phyloP scores from a whole-genome alignment of 2,113 vertebrate genomes.

The Steatornis caripensis region DNA sequence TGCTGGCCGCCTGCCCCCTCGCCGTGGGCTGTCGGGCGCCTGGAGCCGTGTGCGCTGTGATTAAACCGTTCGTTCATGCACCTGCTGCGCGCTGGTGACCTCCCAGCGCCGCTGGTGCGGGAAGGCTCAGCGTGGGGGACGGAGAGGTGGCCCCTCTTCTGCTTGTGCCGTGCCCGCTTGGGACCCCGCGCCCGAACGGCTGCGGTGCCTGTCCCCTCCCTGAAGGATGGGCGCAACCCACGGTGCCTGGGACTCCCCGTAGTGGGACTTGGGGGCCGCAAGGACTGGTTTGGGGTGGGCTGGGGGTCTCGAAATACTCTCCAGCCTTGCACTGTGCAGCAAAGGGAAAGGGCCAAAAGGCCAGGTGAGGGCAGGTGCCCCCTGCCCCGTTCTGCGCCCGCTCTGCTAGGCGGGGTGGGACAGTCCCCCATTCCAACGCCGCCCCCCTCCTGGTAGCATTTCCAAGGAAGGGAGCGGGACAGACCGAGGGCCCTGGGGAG shows the following conservation, averaged over 20 bases:
- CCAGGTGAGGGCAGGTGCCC: not conserved
- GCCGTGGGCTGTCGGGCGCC: accelerated
- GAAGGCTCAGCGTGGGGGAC: not conserved
- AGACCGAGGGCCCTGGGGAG: not conserved
- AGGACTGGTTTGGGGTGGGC: accelerated
- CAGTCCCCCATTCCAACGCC: not conserved
- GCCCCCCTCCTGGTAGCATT: accelerated
- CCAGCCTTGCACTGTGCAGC: not conserved
- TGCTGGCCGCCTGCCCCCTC: accelerated
- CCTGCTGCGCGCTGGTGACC: not conserved
- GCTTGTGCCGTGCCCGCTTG: accelerated
- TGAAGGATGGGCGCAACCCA: accelerated
- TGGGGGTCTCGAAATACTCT: not conserved
- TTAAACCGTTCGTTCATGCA: accelerated
- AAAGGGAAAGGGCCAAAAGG: not conserved
- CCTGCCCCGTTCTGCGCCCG: not conserved
- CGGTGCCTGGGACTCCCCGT: not conserved
- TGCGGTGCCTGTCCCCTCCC: accelerated
- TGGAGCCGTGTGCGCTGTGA: accelerated
- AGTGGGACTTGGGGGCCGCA: not conserved
- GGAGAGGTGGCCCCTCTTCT: no score
- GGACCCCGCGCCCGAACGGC: not conserved
- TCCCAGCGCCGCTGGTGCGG: not conserved
- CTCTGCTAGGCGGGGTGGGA: not conserved
- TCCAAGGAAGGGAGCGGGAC: not conserved